A percentile compares a stretch with the other conserved stretches of the same genome.
phyloP scores from a whole-genome alignment of 2,113 vertebrate species.

The Scomber japonicus region DNA sequence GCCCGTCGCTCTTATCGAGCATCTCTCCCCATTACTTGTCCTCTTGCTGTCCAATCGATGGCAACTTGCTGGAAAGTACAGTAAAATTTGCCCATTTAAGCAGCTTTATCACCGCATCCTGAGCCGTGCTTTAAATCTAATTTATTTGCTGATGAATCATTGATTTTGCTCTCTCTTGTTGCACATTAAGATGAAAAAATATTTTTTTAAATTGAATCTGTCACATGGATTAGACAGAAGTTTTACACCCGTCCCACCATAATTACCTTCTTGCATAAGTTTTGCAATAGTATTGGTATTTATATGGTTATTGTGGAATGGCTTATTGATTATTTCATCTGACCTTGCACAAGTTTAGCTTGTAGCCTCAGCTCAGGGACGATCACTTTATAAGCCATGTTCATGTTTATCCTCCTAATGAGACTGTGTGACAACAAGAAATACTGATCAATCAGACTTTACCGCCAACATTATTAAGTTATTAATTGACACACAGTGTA shows the following conservation, averaged over 20 bases:
- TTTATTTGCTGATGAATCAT: slow-evolving; percentile 73
- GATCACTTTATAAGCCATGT: slow-evolving; percentile 19
- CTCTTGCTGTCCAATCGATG: slow-evolving; percentile 55
- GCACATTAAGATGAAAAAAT: slow-evolving; percentile 64
- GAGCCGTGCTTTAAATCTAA: slow-evolving; percentile 47
- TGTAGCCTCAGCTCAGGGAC: slow-evolving; percentile 23
- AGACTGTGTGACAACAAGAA: slow-evolving; percentile 18
- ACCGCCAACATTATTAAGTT: not conserved
- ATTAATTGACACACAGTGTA: not conserved
- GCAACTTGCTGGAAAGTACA: slow-evolving; percentile 57
- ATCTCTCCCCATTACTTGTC: slow-evolving; percentile 49
- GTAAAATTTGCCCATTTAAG: slow-evolving; percentile 39
- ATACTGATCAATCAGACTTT: slow-evolving; percentile 4
- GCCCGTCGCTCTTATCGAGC: slow-evolving; percentile 47
- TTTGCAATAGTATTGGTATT: slow-evolving; percentile 66
- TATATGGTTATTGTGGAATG: slow-evolving; percentile 57
- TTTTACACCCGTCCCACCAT: slow-evolving; percentile 48
- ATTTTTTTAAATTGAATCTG: slow-evolving; percentile 60
- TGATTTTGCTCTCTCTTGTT: slow-evolving; percentile 60
- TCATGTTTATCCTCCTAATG: slow-evolving; percentile 44
- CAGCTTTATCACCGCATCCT: slow-evolving; percentile 48
- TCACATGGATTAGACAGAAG: slow-evolving; percentile 45
- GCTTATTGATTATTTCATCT: slow-evolving; percentile 65
- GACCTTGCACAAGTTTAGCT: slow-evolving; percentile 38
- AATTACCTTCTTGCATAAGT: slow-evolving; percentile 59